phyloP scores from a whole-genome alignment of 2,113 vertebrate genomes.

The Saguinus imperator region DNA sequence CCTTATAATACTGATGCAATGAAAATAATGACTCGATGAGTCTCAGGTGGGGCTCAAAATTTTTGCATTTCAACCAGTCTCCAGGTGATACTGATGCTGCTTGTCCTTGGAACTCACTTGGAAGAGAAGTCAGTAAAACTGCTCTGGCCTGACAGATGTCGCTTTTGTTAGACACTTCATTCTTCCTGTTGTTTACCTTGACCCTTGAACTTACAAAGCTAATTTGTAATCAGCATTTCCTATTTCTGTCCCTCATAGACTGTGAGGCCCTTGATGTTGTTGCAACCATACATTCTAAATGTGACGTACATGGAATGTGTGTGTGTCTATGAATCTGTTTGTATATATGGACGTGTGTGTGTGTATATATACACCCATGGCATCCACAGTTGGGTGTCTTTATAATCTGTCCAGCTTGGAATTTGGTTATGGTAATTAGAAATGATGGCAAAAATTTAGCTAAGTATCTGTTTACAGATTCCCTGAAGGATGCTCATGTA shows the following conservation, averaged over 20 bases:
- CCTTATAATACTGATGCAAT: neutral
- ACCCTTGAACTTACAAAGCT: neutral
- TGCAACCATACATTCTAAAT: neutral
- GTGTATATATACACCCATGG: neutral
- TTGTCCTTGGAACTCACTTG: neutral
- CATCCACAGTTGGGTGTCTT: neutral
- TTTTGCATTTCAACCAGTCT: neutral
- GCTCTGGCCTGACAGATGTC: neutral
- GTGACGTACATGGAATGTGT: no score
- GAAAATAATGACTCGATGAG: neutral
- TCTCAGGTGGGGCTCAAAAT: neutral
- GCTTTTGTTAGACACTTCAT: neutral
- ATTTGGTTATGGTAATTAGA: constrained; percentile 43
- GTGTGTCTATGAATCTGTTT: no score
- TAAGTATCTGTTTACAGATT: neutral
- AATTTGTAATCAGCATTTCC: neutral
- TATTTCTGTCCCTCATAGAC: neutral
- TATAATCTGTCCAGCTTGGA: neutral
- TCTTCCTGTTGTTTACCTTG: neutral
- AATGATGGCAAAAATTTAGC: neutral
- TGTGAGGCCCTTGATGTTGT: neutral
- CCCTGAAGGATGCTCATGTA: neutral
- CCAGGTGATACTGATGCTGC: no score
- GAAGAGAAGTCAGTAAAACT: neutral
- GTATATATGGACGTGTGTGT: no score